Conservation (phyloP, 2,888 invertebrate genomes). For the Rhagonycha lutea region DNA sequence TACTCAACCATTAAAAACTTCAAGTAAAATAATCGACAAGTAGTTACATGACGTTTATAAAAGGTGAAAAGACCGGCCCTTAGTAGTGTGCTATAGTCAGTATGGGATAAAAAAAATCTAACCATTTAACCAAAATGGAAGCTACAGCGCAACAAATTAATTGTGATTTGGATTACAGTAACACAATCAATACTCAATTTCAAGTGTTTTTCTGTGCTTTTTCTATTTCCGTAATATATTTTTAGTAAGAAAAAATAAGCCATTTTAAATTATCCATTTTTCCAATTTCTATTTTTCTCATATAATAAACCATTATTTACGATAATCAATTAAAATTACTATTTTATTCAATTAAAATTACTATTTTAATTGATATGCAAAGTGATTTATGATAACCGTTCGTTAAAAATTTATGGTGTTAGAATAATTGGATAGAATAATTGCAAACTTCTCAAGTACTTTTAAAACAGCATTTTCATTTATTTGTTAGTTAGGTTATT, state of each 20-base stretch:
- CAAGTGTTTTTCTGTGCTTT: background rate
- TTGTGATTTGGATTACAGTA: background rate
- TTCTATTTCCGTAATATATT: background rate
- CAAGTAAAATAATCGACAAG: too few species aligned
- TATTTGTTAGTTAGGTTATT: too few species aligned
- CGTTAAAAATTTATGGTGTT: background rate
- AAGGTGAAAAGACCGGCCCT: too few species aligned
- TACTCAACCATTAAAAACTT: too few species aligned
- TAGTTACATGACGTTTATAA: too few species aligned
- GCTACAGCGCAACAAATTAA: background rate
- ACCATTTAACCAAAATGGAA: background rate
- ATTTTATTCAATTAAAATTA: background rate
- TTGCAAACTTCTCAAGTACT: too few species aligned
- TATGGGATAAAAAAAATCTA: background rate
- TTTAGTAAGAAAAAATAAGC: background rate
- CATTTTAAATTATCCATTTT: background rate
- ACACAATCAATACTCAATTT: background rate
- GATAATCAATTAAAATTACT: background rate
- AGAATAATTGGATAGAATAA: background rate
- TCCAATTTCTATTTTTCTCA: background rate
- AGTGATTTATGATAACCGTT: background rate
- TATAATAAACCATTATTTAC: background rate
- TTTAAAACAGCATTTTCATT: too few species aligned
- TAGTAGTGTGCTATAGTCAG: background rate
- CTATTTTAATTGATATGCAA: background rate